Conservation (phyloP, 2,888 invertebrate species). For the Diaphora mendica region DNA sequence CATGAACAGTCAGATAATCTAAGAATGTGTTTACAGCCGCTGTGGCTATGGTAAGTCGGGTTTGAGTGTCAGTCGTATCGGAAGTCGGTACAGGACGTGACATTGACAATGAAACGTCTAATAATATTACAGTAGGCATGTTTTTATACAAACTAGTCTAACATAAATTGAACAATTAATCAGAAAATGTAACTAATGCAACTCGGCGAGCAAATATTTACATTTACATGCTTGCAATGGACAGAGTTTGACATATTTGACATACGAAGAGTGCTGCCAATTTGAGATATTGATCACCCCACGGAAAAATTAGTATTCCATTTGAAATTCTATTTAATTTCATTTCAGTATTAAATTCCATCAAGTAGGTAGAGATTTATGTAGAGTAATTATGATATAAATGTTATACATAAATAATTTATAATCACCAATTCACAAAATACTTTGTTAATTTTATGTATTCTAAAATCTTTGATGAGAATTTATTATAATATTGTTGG, state of each 20-base stretch:
- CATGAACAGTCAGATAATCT: constrained; percentile 75
- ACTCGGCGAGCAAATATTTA: not conserved
- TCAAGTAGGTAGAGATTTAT: no score
- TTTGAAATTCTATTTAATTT: not conserved
- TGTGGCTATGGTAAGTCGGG: constrained; percentile 73
- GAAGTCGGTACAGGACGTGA: constrained; percentile 74
- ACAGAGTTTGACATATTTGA: not conserved
- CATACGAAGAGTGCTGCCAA: not conserved
- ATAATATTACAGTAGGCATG: constrained; percentile 79
- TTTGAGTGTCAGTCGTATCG: constrained; percentile 74
- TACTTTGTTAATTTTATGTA: no score
- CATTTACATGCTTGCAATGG: not conserved
- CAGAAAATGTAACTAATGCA: constrained; percentile 15
- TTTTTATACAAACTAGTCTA: constrained; percentile 31
- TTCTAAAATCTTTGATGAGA: no score
- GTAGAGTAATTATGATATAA: not conserved
- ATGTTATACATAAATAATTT: no score
- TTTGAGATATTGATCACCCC: not conserved
- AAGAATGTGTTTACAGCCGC: constrained; percentile 78
- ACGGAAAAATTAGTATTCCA: not conserved
- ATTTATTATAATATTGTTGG: no score
- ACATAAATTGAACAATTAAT: constrained; percentile 2
- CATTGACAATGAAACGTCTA: constrained; percentile 82
- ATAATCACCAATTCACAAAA: no score
- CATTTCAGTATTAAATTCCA: no score